Base-by-base conservation (phyloP, 1,140 invertebrate species). In the Hyphantria cunea region DNA sequence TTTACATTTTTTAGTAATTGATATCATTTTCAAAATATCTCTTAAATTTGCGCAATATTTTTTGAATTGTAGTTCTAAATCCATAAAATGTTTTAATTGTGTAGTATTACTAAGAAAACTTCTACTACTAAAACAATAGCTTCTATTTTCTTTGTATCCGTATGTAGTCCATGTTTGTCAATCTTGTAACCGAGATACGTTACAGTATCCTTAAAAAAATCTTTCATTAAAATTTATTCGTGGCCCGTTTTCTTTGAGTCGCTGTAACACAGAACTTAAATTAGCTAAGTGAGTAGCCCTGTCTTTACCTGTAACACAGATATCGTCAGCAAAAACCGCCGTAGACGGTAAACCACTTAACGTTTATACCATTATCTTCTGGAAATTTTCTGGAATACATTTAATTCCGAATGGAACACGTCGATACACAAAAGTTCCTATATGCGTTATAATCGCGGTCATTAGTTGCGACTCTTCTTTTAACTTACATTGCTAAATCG, bases 181-280 rank as follows among this genome's bases (percentile, higher is more conserved):
- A 61, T 66, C 39, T 56, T 61, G 61, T 61, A 66, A 9, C 58
- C 64, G 7, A 61, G 47, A 25, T 66, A 66, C 6, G 52, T 56
- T 17, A 66, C 52, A 45, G 44, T 48, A 17, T 56, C 51, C 37
- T 61, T 66, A 34, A 66, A 55, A 62, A 66, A 66, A 33, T 55
- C 51, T 55, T 14, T 66, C 61, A 39, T 11, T n/a, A 7, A 44
- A 56, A 47, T 61, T 66, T 12, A 66, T 44, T 15, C 45, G n/a
- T 49, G 63, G 55, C 12, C 67, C 67, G 25, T 39, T 9, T 7
- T 47, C 13, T 13, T 37, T 25, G 0, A 69, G 25, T 33, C 58
- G 25, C 7, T 33, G n/a, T 9, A 68, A 50, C 12, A 68, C 55
- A 6, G 48, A 55, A 9, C 14, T 60, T 37, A 69, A 47, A 56